A percentile compares a stretch with the other conserved stretches of the same genome.
Conservation (phyloP, 2,113 vertebrate species). For the Myrmecophaga tridactyla region DNA sequence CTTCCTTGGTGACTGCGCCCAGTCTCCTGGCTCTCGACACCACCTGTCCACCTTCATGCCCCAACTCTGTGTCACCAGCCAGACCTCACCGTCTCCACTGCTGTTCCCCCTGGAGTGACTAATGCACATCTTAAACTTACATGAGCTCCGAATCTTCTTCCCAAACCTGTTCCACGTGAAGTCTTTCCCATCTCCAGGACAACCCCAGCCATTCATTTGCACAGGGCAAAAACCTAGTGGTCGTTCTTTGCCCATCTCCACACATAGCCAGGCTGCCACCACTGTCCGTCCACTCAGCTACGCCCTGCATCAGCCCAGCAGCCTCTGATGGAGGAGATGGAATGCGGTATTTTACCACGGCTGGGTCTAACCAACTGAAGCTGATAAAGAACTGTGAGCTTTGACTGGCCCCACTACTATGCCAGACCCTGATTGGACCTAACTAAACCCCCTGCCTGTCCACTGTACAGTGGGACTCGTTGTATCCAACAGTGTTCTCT, state of each 20-base stretch:
- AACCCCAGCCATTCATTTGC: not conserved
- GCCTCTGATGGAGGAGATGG: not conserved
- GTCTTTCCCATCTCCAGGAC: not conserved
- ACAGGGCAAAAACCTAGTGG: not conserved
- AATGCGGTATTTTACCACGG: not conserved
- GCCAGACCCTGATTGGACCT: not conserved
- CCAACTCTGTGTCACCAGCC: not conserved
- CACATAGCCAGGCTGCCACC: not conserved
- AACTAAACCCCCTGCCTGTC: not conserved
- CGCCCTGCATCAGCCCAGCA: not conserved
- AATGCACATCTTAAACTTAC: not conserved
- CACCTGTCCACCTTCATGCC: not conserved
- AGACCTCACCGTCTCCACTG: not conserved
- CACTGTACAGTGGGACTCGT: not conserved
- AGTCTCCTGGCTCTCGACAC: not conserved
- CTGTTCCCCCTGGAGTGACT: not conserved
- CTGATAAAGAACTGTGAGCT: constrained; percentile 12
- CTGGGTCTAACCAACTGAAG: constrained; percentile 9
- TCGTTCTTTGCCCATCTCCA: not conserved
- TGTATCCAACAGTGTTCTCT: not conserved
- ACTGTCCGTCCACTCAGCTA: not conserved
- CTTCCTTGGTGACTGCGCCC: too few species aligned
- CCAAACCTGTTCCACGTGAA: not conserved
- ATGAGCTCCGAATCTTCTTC: not conserved
- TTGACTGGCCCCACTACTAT: not conserved